Percentiles rank a stretch among this genome's conserved stretches.
Evolutionary conservation across 2,888 invertebrate genomes (phyloP).

Genomic region (Phasia obesa): DNA sequence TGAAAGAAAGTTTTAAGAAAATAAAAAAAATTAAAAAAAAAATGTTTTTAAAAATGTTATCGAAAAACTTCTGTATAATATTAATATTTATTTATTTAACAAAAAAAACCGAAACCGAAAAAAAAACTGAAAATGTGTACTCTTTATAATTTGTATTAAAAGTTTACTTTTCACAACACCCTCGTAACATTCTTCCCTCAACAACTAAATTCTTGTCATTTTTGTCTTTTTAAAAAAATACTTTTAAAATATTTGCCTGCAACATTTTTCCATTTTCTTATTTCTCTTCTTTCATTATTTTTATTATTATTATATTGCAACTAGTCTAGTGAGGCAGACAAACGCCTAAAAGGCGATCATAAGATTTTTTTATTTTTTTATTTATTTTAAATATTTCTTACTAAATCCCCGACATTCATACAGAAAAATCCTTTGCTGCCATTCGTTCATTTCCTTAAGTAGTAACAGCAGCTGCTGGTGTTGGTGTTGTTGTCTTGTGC

Average conservation of each 20-base stretch:
- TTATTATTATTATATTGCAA: constrained; percentile 16
- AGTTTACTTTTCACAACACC: too few species aligned
- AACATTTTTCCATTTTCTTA: background rate
- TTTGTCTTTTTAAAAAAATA: background rate
- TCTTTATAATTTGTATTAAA: too few species aligned
- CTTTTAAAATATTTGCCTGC: constrained; percentile 2
- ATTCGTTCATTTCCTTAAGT: background rate
- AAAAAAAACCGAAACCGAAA: too few species aligned
- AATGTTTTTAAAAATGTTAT: too few species aligned
- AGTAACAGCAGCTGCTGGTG: constrained; percentile 10
- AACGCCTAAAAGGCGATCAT: constrained; percentile 63
- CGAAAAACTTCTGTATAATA: too few species aligned
- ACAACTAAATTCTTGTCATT: too few species aligned
- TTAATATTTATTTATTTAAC: too few species aligned
- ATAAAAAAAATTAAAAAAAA: too few species aligned
- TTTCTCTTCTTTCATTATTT: background rate
- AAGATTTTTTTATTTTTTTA: background rate
- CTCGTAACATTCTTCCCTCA: too few species aligned
- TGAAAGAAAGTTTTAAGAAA: too few species aligned
- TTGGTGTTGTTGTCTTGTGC: constrained; percentile 4
- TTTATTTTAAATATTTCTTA: constrained; percentile 36
- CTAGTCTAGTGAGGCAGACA: constrained; percentile 58
- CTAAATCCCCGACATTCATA: background rate
- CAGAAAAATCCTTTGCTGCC: background rate
- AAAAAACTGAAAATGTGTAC: too few species aligned